Conservation (phyloP, 2,113 vertebrate species). For the Muscicapa adusta region DNA sequence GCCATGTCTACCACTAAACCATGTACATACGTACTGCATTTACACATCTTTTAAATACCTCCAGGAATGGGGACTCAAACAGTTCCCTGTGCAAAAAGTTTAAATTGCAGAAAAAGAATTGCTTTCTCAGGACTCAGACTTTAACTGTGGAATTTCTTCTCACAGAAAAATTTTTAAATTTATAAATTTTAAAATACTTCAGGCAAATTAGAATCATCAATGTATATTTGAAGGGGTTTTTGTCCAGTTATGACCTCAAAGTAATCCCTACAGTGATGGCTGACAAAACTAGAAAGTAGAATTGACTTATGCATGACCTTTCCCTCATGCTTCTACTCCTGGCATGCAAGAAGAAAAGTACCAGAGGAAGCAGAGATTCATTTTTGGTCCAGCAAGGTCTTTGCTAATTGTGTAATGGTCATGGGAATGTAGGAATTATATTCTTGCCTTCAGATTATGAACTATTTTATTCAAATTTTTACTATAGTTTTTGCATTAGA, state of each 20-base stretch:
- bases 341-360: not conserved
- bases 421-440: not conserved
- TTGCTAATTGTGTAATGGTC: not conserved
- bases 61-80: not conserved
- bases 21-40: fast-evolving
- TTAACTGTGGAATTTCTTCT: not conserved
- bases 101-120: not conserved
- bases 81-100: not conserved
- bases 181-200: not conserved
- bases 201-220: not conserved
- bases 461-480: not conserved
- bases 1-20: not conserved
- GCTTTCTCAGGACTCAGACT: not conserved
- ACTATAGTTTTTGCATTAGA: not conserved
- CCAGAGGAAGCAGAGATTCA: not conserved
- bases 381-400: not conserved
- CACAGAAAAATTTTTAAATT: not conserved
- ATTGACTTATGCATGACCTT: not conserved
- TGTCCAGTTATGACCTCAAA: not conserved
- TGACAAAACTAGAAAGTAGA: not conserved
- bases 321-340: not conserved
- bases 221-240: not conserved
- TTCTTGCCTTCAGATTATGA: not conserved
- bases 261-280: not conserved
- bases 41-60: not conserved